Evolutionary conservation across 2,113 vertebrate genomes (phyloP).

Genomic region (human (Homo sapiens)): GRCh38 chr3:14481501-14482000

Average conservation of each 20-base stretch:
- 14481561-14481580: background rate
- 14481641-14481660: background rate
- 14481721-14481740: constrained; percentile 94
- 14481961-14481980: background rate
- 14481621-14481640: fast-evolving
- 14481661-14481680: constrained; percentile 92
- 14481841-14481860: constrained; percentile 82
- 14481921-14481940: fast-evolving
- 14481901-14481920: background rate
- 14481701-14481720: constrained; percentile 98
- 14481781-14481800: constrained; percentile 97
- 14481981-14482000: background rate
- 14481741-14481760: constrained; percentile 98
- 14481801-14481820: constrained; percentile 94
- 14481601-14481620: background rate
- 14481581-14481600: background rate
- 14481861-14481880: fast-evolving
- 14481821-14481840: constrained; percentile 95
- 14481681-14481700: constrained; percentile 98
- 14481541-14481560: background rate
- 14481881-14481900: no score
- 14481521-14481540: background rate
- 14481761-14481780: constrained; percentile 95
- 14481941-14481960: background rate
- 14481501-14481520: no score